Base-by-base conservation (phyloP, 2,113 vertebrate genomes). In the Scytalopus superciliaris region DNA sequence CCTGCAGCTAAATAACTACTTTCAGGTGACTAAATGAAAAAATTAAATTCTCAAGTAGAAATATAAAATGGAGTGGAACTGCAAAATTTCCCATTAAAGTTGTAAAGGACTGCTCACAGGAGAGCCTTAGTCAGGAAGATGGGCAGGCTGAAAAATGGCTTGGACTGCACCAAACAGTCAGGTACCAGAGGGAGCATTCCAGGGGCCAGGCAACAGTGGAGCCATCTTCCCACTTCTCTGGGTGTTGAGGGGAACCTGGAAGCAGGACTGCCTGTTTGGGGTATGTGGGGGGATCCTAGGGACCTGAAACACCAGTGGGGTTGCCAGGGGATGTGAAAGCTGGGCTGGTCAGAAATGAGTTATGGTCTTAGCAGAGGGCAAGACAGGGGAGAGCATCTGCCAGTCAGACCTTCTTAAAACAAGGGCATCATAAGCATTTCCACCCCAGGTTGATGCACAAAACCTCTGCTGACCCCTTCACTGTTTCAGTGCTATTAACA, bases 1-100 rank as follows among this genome's bases (percentile, higher is more conserved):
- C 92, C 90, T 92, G 90, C 68, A 95, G 92, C 92, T 94, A 93
- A 93, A 90, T 91, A 84, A 68, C 84, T 93, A 40, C 66, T 93
- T 96, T 87, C 56, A 69, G 69, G 62, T 78, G 87, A 56, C 78
- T 82, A 87, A 68, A 87, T 63, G 74, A 90, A 95, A 89, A 92
- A 72, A 91, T 15, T 22, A 39, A 84, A 64, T 84, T 91, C 82
- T 90, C 19, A 4, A 40, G 40, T 22, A 82, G 64, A 81, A 89
- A 84, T 70, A 89, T 31, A 53, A 94, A 78, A 87, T 82, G 33
- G 30, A 93, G 33, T 63, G 56, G 81, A 78, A 81, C 28, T 67
- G 63, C 64, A 84, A 33, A 69, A 70, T 93, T 93, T 85, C 42
- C 27, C 28, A 14, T 63, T 63, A 68, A 70, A 78, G 4, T 27